These are phyloP conservation scores for Papilio xuthus DNA, from an alignment of 1,140 invertebrate genomes.

Conservation along the genomic window DNA sequence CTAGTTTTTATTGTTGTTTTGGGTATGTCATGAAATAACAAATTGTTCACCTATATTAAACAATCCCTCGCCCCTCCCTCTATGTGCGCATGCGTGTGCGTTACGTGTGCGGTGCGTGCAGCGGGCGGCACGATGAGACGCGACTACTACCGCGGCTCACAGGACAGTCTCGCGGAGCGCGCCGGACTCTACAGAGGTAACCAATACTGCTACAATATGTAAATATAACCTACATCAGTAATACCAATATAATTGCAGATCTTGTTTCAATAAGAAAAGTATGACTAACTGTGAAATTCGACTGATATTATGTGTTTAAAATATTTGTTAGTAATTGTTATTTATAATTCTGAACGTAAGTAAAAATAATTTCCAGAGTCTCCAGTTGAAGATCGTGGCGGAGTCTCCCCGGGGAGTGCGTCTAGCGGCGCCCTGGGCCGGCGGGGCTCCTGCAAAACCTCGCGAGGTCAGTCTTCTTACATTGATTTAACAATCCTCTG, in stretches of 20 bases:
- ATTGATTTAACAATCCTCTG: slow-evolving; percentile 27
- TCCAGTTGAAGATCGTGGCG: slow-evolving; percentile 88
- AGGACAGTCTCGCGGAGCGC: slow-evolving; percentile 90
- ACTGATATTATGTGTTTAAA: too few relatives aligned
- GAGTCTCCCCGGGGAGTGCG: slow-evolving; percentile 87
- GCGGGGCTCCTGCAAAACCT: slow-evolving; percentile 92
- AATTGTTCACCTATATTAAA: neutral
- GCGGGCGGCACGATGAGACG: slow-evolving; percentile 86
- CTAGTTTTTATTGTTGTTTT: neutral
- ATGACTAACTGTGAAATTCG: too few relatives aligned
- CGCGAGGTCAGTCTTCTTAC: slow-evolving; percentile 84
- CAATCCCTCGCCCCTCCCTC: neutral
- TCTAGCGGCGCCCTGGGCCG: slow-evolving; percentile 87
- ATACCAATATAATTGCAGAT: neutral
- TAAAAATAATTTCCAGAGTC: slow-evolving; percentile 84
- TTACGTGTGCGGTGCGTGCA: slow-evolving; percentile 36
- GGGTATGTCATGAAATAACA: neutral
- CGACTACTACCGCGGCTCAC: slow-evolving; percentile 93
- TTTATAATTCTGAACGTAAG: neutral
- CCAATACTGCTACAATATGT: neutral
- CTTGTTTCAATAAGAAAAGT: too few relatives aligned
- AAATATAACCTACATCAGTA: neutral
- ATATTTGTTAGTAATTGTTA: too few relatives aligned
- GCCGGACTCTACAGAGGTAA: slow-evolving; percentile 82
- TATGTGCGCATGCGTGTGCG: slow-evolving; percentile 3